Conservation (phyloP, 2,888 invertebrate species). For the Cenopis cana region DNA sequence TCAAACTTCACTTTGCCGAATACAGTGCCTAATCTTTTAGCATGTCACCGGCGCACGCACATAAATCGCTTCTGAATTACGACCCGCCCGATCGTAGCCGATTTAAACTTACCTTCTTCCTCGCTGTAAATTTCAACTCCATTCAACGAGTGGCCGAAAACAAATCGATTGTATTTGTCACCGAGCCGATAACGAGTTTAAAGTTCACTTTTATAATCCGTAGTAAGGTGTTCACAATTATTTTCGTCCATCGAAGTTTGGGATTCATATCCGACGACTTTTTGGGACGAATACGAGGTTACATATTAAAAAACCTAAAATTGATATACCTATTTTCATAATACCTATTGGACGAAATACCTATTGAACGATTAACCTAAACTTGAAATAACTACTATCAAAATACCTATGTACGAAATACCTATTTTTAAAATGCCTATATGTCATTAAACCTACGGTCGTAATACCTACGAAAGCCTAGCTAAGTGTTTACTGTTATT, state of each 20-base stretch:
- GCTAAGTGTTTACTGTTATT: too few species aligned
- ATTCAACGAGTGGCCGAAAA: constrained; percentile 58
- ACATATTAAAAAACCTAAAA: too few species aligned
- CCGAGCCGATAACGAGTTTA: constrained; percentile 57
- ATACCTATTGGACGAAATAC: too few species aligned
- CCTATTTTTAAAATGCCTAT: too few species aligned
- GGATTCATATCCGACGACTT: too few species aligned
- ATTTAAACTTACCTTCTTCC: constrained; percentile 66
- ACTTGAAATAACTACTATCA: too few species aligned
- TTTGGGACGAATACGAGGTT: too few species aligned
- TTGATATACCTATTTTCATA: too few species aligned
- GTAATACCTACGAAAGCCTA: too few species aligned
- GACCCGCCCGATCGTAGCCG: constrained; percentile 65
- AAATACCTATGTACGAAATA: too few species aligned
- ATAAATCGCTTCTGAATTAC: constrained; percentile 79
- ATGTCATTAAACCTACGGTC: too few species aligned
- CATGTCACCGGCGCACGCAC: constrained; percentile 80
- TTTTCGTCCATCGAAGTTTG: constrained; percentile 46
- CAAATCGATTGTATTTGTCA: constrained; percentile 64
- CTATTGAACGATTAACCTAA: too few species aligned
- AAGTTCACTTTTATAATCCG: constrained; percentile 59
- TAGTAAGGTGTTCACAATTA: constrained; percentile 52
- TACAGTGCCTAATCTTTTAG: constrained; percentile 78
- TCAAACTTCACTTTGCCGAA: constrained; percentile 40
- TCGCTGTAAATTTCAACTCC: constrained; percentile 69